Percentiles rank a stretch among this genome's conserved stretches.
These are phyloP conservation scores for Caenorhabditis uteleia DNA, from an alignment of 2,888 invertebrate genomes.

Conservation along the genomic window DNA sequence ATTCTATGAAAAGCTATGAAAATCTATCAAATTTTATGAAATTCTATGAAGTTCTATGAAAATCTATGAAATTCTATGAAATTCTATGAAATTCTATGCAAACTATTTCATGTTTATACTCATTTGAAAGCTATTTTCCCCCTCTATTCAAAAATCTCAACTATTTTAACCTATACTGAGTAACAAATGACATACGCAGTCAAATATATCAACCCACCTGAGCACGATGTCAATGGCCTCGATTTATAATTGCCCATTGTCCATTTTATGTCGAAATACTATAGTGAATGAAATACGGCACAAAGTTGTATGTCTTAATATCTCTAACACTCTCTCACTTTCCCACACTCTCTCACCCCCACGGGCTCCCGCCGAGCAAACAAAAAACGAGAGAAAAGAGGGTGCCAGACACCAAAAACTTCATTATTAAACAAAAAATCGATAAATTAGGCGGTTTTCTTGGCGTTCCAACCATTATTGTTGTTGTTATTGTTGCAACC, in stretches of 20 bases:
- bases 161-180: no score
- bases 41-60: no score
- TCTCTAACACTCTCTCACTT: not conserved
- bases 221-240: constrained; percentile 63
- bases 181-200: no score
- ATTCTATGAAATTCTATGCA: no score
- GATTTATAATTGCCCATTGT: constrained; percentile 68
- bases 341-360: not conserved
- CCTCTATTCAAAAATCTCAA: constrained; percentile 4
- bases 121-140: not conserved
- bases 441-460: not conserved
- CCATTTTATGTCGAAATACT: not conserved
- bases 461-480: not conserved
- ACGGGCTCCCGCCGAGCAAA: not conserved
- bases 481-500: not conserved
- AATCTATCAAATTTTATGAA: no score
- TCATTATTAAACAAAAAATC: not conserved
- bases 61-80: no score
- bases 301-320: not conserved
- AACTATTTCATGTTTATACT: not conserved
- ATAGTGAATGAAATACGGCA: not conserved
- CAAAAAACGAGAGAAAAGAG: not conserved
- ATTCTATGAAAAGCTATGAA: no score
- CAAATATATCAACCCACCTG: constrained; percentile 45
- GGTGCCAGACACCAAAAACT: not conserved